Base-by-base conservation (phyloP, 2,113 vertebrate species). In the Lepus americanus region DNA sequence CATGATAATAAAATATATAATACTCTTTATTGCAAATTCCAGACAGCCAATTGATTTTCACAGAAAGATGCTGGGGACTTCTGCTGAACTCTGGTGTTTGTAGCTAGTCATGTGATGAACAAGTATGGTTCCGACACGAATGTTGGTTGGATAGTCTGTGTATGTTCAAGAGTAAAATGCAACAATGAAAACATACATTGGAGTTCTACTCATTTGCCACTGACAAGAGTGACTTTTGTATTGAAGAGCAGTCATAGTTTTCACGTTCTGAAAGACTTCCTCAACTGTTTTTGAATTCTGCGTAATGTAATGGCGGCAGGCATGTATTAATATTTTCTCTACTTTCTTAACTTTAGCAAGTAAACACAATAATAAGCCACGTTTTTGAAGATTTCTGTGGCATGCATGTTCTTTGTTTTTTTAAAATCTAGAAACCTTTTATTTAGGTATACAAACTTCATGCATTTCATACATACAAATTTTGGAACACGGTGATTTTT, bases 81-180 rank as follows among this genome's bases (percentile, higher is more conserved):
- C 91, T 92, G 33, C 10, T 51, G 29, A 90, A 59, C 27, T 36
- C 53, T 61, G 64, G 8, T 66, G 36, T 79, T 51, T 11, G 16
- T 9, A 81, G 36, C 70, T 70, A 85, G 84, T 11, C 5, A 19
- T 11, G 14, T 19, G 44, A 44, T 39, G 31, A 91, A 44, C 6
- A 73, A 87, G 25, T 44, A 12, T 9, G 22, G 73, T 67, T 86
- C 44, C 88, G 53, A 25, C 17, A 78, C 22, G 25, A 76, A 55
- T 22, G 17, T 20, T 64, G 29, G 69, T 3, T 90, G 84, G 39
- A 83, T 66, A 82, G 63, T 80, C 81, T 92, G 85, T 33, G 73
- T 92, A 81, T 22, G 13, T 36, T 91, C 79, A 49, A 6, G 27
- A 87, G 19, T 88, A 90, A 96, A 94, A 51, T 74, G 69, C 87